Evolutionary conservation across 2,888 invertebrate species (phyloP), one percentile per base, ranked within the genome.

Genomic region (Sarcophaga variegata): DNA sequence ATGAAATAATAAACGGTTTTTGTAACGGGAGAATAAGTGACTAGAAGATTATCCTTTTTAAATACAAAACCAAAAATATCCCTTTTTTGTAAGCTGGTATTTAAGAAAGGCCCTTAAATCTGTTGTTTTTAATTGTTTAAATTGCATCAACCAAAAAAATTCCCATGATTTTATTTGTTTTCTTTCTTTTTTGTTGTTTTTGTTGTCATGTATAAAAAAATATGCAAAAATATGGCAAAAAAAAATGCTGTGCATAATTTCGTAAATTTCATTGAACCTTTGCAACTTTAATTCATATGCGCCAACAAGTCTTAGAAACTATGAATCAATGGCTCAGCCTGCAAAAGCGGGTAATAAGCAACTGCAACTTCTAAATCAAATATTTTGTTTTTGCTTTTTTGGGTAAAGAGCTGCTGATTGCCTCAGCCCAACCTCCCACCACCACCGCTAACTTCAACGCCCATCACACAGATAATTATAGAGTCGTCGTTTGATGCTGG

Each of bases 221-320:
- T 27, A 45, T 64, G 22, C 17, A 14, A 22, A 22, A 66, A 80
- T 37, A 49, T 10, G 10, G 0, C 4, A 49, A 75, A 69, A 62
- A 17, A 45, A 10, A 12, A 37, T 59, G 25, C 54, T 54, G 54
- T 54, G 54, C 54, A 69, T 37, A 27, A 25, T 69, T 71, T 45
- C 8, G 69, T 12, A 69, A 70, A 69, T 20, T 20, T 37, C 4
- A 49, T 12, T 17, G 22, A n/a, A 17, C 66, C 64, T 47, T 64
- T 83, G 64, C 82, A 86, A 85, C 88, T 89, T 90, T 92, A 92
- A 92, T 91, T 91, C 91, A 91, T 90, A 91, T 92, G 92, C 92
- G 92, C 92, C 92, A 91, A 89, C 90, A 90, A 91, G 91, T 91
- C 91, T 91, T 86, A 54, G 54, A 84, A 77, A 82, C 71, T 22